phyloP scores from a whole-genome alignment of 2,797 vertebrate genomes.

The Heliangelus exortis region DNA sequence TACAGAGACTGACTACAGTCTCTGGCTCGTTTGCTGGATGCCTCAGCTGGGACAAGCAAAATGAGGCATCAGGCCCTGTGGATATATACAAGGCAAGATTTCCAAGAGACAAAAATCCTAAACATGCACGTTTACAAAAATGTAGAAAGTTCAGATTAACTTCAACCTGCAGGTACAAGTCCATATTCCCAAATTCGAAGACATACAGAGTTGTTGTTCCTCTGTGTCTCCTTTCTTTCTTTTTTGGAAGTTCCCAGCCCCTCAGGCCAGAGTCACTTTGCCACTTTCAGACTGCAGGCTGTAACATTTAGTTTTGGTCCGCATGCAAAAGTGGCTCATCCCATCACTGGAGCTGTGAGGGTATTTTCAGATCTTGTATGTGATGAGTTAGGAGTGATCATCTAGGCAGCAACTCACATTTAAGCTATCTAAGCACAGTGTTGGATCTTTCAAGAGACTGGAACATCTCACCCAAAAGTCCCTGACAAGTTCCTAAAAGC shows the following conservation, averaged over 20 bases:
- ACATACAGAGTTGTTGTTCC: not conserved
- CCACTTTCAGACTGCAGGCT: not conserved
- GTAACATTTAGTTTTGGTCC: not conserved
- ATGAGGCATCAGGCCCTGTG: not conserved
- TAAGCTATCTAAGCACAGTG: not conserved
- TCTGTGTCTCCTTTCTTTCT: not conserved
- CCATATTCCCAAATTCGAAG: too few species aligned
- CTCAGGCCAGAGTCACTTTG: not conserved
- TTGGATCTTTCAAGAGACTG: not conserved
- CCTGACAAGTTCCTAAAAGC: not conserved
- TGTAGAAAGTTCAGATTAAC: fast-evolving
- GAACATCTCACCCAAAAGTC: not conserved
- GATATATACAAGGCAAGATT: not conserved
- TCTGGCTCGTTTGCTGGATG: not conserved
- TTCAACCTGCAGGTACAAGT: too few species aligned
- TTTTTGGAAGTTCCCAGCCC: not conserved
- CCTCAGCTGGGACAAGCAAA: not conserved
- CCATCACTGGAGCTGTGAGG: not conserved
- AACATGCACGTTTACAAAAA: not conserved
- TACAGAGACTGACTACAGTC: too few species aligned
- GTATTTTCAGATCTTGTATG: not conserved
- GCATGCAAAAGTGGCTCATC: not conserved
- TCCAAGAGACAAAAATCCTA: not conserved
- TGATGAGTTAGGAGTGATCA: not conserved
- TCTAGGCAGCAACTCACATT: not conserved